Percentiles rank a stretch among this genome's conserved stretches.
Evolutionary conservation across 2,888 invertebrate genomes (phyloP).

Genomic region (Lasioglossum vierecki): DNA sequence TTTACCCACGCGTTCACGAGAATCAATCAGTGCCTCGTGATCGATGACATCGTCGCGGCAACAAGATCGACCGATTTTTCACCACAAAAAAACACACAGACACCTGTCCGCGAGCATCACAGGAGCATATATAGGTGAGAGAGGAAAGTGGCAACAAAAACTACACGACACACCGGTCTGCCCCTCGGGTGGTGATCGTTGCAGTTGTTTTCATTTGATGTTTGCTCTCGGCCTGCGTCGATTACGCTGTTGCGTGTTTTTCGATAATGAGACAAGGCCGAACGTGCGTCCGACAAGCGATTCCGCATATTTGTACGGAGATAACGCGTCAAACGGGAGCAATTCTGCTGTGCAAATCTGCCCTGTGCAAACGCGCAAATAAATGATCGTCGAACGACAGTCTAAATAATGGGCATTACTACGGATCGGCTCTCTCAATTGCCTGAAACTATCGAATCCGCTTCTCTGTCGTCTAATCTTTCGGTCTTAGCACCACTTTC

Average conservation of each 20-base stretch:
- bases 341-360: conserved; percentile 52
- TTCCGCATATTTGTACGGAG: conserved; percentile 48
- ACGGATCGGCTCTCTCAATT: background rate
- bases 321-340: conserved; percentile 30
- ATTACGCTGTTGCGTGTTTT: conserved; percentile 50
- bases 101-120: background rate
- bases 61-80: conserved; percentile 12
- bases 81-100: background rate
- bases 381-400: conserved; percentile 49
- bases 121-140: background rate
- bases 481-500: background rate
- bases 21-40: conserved; percentile 33
- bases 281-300: conserved; percentile 11
- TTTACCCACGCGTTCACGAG: conserved; percentile 24
- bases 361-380: conserved; percentile 41
- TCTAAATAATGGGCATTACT: conserved; percentile 42
- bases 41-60: conserved; percentile 12
- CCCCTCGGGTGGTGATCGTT: background rate
- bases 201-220: conserved; percentile 37
- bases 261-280: conserved; percentile 53
- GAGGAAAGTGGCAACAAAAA: conserved; percentile 18
- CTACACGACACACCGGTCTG: background rate
- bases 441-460: background rate
- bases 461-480: background rate
- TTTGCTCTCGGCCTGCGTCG: conserved; percentile 41